These are phyloP conservation scores for Riparia riparia DNA, from an alignment of 2,113 vertebrate genomes.

Conservation along the genomic window DNA sequence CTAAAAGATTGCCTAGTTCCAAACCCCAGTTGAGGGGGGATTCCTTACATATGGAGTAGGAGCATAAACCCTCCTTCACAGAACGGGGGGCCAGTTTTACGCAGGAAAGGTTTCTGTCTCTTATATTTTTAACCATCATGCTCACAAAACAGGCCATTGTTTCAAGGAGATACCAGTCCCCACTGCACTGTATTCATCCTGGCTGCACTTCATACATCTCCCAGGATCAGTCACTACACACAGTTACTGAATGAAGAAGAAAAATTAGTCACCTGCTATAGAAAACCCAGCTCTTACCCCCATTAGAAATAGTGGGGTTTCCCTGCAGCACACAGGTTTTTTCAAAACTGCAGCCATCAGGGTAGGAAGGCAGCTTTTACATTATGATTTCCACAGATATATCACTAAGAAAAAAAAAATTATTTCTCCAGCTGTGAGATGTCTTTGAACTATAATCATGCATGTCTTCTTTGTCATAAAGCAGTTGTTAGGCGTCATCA, in stretches of 20 bases:
- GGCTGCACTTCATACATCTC: neutral
- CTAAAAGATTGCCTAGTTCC: neutral
- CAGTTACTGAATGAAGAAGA: neutral
- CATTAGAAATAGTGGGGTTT: neutral
- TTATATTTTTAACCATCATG: neutral
- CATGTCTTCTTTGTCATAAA: neutral
- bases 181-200: neutral
- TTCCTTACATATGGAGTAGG: neutral
- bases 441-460: neutral
- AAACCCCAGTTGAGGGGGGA: accelerated
- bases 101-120: neutral
- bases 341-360: neutral
- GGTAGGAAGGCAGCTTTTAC: neutral
- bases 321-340: neutral
- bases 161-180: neutral
- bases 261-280: neutral
- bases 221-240: neutral
- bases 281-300: neutral
- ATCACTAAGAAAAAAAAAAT: neutral
- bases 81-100: neutral
- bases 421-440: neutral
- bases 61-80: neutral
- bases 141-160: neutral
- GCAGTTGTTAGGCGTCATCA: neutral
- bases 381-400: neutral